Conservation (phyloP, 2,113 vertebrate species). For the Columba janthina region DNA sequence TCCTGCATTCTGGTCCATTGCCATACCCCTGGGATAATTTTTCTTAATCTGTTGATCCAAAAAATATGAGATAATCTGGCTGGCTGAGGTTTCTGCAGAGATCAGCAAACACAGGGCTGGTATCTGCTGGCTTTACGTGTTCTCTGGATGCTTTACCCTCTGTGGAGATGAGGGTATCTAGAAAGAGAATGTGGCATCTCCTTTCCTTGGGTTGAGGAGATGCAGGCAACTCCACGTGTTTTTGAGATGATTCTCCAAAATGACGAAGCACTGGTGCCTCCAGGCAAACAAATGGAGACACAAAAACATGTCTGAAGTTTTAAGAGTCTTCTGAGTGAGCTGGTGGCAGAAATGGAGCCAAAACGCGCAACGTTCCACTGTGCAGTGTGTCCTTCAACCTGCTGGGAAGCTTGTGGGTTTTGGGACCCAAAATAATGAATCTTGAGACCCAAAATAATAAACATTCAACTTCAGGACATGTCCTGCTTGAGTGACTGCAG, state of each 20-base stretch:
- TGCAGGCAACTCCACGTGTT: rapidly evolving
- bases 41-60: not conserved
- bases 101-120: not conserved
- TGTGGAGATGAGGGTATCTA: not conserved
- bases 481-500: not conserved
- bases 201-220: not conserved
- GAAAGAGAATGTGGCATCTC: not conserved
- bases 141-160: not conserved
- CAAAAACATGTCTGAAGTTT: not conserved
- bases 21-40: constrained; percentile 36
- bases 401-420: not conserved
- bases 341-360: not conserved
- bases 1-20: not conserved
- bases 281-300: not conserved
- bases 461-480: not conserved
- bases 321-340: not conserved
- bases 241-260: not conserved
- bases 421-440: not conserved
- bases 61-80: not conserved
- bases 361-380: rapidly evolving
- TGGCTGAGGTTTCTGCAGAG: not conserved
- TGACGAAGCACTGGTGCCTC: not conserved
- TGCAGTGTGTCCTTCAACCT: not conserved
- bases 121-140: not conserved
- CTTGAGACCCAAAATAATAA: not conserved